phyloP scores from a whole-genome alignment of 2,113 vertebrate species.

The Percopsis transmontana region DNA sequence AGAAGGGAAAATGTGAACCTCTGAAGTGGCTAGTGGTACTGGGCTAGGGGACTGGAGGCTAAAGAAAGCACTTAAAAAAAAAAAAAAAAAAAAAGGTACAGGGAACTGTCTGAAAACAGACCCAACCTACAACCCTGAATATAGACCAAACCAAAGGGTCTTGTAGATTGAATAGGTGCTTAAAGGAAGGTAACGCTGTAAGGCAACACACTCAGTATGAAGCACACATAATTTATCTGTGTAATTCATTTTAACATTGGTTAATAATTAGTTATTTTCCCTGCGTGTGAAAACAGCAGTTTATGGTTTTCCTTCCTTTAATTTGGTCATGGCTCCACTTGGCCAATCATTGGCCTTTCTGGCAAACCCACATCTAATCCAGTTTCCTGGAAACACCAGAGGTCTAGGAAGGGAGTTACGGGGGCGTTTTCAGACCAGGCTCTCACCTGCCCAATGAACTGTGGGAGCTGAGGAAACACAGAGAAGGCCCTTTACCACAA shows the following conservation, averaged over 20 bases:
- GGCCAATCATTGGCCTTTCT: neutral
- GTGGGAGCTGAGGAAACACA: constrained; percentile 73
- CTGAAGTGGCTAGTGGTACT: constrained; percentile 31
- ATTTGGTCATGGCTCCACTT: constrained; percentile 18
- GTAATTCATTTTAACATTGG: no score
- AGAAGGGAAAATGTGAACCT: constrained; percentile 24
- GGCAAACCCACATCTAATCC: constrained; percentile 9
- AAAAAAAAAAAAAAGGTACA: no score
- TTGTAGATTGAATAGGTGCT: constrained; percentile 14
- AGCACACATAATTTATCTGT: no score
- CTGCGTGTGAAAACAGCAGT: no score
- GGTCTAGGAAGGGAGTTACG: constrained; percentile 16
- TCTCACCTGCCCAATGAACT: constrained; percentile 74
- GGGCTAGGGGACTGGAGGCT: constrained; percentile 19
- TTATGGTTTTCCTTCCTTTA: neutral
- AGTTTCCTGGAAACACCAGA: constrained; percentile 4
- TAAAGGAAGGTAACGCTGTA: neutral
- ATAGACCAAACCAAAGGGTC: constrained; percentile 34
- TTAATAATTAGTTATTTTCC: no score
- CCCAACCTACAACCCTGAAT: constrained; percentile 28
- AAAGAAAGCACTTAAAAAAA: constrained; percentile 31
- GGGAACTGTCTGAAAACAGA: constrained; percentile 72
- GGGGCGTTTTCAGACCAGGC: constrained; percentile 69
- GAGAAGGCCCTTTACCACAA: constrained; percentile 66
- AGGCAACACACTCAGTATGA: no score